Evolutionary conservation across 2,797 vertebrate species (phyloP), one percentile per base, ranked within the genome.

Genomic region (Staurois parvus): DNA sequence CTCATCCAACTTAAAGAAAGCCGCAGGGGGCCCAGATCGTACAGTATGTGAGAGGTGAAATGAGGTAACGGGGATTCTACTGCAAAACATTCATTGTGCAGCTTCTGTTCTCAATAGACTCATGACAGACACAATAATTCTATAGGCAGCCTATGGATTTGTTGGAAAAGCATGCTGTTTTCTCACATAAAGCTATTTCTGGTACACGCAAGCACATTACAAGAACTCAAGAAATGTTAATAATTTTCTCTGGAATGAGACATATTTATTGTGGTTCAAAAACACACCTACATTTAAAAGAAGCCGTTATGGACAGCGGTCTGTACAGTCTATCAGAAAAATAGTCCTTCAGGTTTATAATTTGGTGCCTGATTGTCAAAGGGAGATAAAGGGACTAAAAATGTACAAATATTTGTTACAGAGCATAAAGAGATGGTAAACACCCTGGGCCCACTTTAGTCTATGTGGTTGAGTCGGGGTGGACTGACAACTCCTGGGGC

Each of bases 1-100:
- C 85, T 87, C 85, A 87, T 87, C 85, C 72, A 34, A 69, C 86
- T 86, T 73, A 78, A 76, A 88, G 87, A 89, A 76, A 80, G 48
- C 84, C 82, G 85, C 80, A 88, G 3, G 34, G 84, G 88, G 34
- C 80, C 84, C 85, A 86, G 28, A 78, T 86, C 42, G 75, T 86
- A 75, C 76, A 75, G 76, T 87, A 84, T 79, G 81, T 68, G 70
- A 83, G 81, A 83, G 85, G 85, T 87, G 81, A 87, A 87, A 79
- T 34, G 69, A 87, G 85, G 85, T 87, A 84, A 84, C 85, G 13
- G 70, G 85, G 76, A 79, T 79, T 83, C 81, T 84, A 40, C 79
- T 79, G 81, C 70, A 79, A 68, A 79, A 75, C 81, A 84, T 79
- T 42, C 67, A 87, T 83, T 83, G 76, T 83, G 48, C 13, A 32